phyloP scores from a whole-genome alignment of 2,113 vertebrate genomes.

The Cinclus cinclus region DNA sequence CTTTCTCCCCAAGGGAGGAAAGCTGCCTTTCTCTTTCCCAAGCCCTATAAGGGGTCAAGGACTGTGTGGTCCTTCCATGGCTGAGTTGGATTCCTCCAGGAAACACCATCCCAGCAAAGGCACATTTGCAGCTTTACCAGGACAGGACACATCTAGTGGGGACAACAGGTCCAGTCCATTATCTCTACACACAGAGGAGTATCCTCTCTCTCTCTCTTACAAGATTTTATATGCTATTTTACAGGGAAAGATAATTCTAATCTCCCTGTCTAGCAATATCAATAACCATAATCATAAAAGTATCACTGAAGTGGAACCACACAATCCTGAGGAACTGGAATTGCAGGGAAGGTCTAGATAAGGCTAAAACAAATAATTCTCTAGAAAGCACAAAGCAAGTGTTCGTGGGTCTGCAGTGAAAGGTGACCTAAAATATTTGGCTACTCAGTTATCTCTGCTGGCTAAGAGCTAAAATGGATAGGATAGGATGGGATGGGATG shows the following conservation, averaged over 20 bases:
- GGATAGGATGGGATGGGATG: neutral
- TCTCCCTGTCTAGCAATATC: neutral
- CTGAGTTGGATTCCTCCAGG: neutral
- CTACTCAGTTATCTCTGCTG: neutral
- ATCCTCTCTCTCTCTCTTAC: neutral
- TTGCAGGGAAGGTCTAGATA: neutral
- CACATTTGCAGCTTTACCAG: neutral
- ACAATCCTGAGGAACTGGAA: neutral
- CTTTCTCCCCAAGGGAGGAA: neutral
- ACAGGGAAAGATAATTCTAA: neutral
- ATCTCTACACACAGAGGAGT: neutral
- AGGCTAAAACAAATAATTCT: neutral
- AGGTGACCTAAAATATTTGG: neutral
- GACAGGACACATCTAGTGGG: neutral
- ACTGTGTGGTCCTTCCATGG: fast-evolving
- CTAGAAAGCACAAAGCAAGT: neutral
- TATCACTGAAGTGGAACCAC: neutral
- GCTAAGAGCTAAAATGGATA: neutral
- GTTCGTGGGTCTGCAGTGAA: neutral
- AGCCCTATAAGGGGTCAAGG: fast-evolving
- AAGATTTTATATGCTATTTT: neutral
- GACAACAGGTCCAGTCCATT: neutral
- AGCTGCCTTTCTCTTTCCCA: neutral
- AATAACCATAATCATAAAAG: neutral
- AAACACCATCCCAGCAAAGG: neutral